A percentile compares a stretch with the other conserved stretches of the same genome.
Conservation (phyloP, 2,113 vertebrate genomes). For the Nansenia antarctica region DNA sequence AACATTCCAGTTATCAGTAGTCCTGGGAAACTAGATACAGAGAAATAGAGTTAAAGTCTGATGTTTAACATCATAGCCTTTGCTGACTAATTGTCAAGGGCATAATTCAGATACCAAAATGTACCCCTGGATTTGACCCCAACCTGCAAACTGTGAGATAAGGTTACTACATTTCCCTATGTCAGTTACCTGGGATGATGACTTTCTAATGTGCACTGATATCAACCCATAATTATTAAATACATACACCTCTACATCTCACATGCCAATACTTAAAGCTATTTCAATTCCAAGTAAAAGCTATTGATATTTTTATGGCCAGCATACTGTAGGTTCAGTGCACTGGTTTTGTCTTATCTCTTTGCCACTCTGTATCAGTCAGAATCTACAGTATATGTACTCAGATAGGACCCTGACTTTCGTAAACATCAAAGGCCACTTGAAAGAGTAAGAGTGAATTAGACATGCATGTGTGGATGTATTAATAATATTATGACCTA, state of each 20-base stretch:
- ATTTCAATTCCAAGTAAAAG: neutral
- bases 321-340: slow-evolving; percentile 3
- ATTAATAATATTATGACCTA: neutral
- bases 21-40: slow-evolving; percentile 48
- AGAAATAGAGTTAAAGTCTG: slow-evolving; percentile 62
- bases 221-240: neutral
- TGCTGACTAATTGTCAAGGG: neutral
- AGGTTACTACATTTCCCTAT: neutral
- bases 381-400: slow-evolving; percentile 45
- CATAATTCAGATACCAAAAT: slow-evolving; percentile 55
- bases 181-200: neutral
- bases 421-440: slow-evolving; percentile 49
- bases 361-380: slow-evolving; percentile 31
- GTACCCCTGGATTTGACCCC: slow-evolving; percentile 44
- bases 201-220: neutral
- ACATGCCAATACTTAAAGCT: neutral
- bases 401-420: slow-evolving; percentile 34
- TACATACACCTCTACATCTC: neutral
- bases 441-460: neutral
- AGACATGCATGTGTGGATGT: neutral
- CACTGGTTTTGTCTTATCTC: slow-evolving; percentile 49
- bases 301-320: neutral
- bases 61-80: slow-evolving; percentile 47
- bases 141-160: slow-evolving; percentile 12
- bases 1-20: slow-evolving; percentile 56